Evolutionary conservation across 2,113 vertebrate species (phyloP), one percentile per base, ranked within the genome.

Genomic region (Gasterosteus aculeatus): DNA sequence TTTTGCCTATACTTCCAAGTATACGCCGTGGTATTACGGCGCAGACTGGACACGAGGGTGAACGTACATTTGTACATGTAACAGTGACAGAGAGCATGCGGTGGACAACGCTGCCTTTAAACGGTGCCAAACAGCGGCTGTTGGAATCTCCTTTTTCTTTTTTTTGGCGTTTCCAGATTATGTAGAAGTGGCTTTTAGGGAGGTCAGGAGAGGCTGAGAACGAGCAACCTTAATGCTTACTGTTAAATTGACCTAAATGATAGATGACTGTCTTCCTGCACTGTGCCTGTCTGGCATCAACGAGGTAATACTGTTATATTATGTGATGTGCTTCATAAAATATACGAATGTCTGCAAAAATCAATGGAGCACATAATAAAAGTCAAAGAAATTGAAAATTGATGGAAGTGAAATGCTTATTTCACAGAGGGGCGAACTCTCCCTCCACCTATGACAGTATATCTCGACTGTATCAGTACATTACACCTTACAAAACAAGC

Each of bases 101-200:
- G 58, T 86, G 69, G 75, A 26, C 66, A 80, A 84, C 35, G 73
- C 38, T 31, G 41, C 70, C 53, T 72, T 83, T 66, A 60, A 60
- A 70, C 49, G 46, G 42, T 78, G 59, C 62, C 72, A 56, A 46
- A 76, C 57, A 71, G 64, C 71, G 12, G 12, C 67, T 74, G 64
- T 79, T 71, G 33, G 77, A 85, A 57, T 66, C 68, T 79, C 19
- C 71, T 79, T 77, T 68, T 54, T 72, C 53, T 19, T 15, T 72
- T 58, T 19, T 15, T 69, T 3, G 33, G 57, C 35, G 46, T 82
- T 72, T 82, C 53, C 5, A 39, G 69, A 82, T 85, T 76, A 84
- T 85, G 77, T 75, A 66, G 56, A 84, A 88, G 71, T 80, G 51
- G 78, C 80, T 92, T 80, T 91, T 76, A 82, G 69, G 78, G 84